These are phyloP conservation scores for Agrypnia vestita DNA, from an alignment of 1,140 invertebrate species.

Conservation along the genomic window DNA sequence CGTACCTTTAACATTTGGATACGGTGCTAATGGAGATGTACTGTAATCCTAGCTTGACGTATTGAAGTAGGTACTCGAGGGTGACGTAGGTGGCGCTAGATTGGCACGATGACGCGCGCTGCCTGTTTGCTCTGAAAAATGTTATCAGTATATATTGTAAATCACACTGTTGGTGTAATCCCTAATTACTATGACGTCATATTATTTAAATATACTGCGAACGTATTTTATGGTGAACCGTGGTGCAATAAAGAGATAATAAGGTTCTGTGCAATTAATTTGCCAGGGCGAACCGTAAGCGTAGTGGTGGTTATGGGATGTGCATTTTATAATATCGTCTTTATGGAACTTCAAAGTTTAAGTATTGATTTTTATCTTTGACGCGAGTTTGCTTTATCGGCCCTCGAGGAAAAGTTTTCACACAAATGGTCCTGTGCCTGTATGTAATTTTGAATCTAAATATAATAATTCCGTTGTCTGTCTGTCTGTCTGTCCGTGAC, in stretches of 20 bases:
- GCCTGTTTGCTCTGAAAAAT: slow-evolving; percentile 18
- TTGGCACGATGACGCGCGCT: slow-evolving; percentile 12
- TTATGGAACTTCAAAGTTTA: too few relatives aligned
- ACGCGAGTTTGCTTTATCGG: too few relatives aligned
- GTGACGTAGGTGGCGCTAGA: slow-evolving; percentile 8
- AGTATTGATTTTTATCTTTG: too few relatives aligned
- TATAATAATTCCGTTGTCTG: too few relatives aligned
- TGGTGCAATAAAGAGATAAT: slow-evolving; percentile 45
- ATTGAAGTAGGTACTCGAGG: not conserved
- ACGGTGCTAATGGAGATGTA: slow-evolving; percentile 16
- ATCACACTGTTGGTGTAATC: slow-evolving; percentile 34
- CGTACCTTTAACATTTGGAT: slow-evolving; percentile 2
- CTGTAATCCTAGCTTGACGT: slow-evolving; percentile 14
- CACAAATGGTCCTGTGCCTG: too few relatives aligned
- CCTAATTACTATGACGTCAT: slow-evolving; percentile 37
- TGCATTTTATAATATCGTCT: too few relatives aligned
- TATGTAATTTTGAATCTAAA: too few relatives aligned
- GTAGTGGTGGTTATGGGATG: too few relatives aligned
- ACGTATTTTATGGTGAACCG: not conserved
- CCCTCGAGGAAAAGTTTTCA: too few relatives aligned
- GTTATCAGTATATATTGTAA: slow-evolving; percentile 21
- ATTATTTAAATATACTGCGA: slow-evolving; percentile 21
- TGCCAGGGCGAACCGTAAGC: not conserved
- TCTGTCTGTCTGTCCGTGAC: too few relatives aligned
- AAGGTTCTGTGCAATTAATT: not conserved